These are phyloP conservation scores for Chrysodeixis includens DNA, from an alignment of 2,888 invertebrate species.

Conservation along the genomic window DNA sequence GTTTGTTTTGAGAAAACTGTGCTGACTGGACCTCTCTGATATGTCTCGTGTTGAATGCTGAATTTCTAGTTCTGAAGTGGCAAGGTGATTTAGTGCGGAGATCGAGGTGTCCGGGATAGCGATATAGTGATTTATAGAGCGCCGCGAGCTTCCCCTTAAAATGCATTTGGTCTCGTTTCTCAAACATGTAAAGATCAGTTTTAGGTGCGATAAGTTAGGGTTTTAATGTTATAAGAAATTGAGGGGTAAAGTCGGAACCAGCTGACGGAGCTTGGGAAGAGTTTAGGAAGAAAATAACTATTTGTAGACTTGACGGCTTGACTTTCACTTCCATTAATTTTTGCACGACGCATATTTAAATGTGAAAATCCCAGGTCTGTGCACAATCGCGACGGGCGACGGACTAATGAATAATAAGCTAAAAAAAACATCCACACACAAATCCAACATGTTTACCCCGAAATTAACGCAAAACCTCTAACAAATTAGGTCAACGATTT, in stretches of 20 bases:
- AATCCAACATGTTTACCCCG: neutral
- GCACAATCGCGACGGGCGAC: too few species aligned
- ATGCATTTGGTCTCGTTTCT: neutral
- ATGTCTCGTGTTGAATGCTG: constrained; percentile 30
- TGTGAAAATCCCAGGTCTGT: too few species aligned
- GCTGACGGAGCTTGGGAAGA: too few species aligned
- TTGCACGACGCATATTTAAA: too few species aligned
- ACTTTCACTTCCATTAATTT: too few species aligned
- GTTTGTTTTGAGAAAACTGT: constrained; percentile 54
- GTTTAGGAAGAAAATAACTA: too few species aligned
- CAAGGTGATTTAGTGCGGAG: constrained; percentile 15
- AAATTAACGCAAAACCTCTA: neutral
- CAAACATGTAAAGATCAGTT: neutral
- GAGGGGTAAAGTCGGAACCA: too few species aligned
- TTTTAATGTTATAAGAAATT: neutral
- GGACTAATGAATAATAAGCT: too few species aligned
- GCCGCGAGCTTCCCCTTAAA: constrained; percentile 13
- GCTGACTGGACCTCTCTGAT: constrained; percentile 41
- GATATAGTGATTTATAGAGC: constrained; percentile 24
- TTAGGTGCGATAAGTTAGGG: neutral
- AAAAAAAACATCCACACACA: too few species aligned
- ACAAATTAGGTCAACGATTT: constrained; percentile 9
- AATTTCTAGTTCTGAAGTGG: constrained; percentile 11
- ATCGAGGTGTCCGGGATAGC: constrained; percentile 12
- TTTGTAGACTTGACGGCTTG: too few species aligned